Conservation (phyloP, 2,888 invertebrate genomes). For the Xanthia togata region DNA sequence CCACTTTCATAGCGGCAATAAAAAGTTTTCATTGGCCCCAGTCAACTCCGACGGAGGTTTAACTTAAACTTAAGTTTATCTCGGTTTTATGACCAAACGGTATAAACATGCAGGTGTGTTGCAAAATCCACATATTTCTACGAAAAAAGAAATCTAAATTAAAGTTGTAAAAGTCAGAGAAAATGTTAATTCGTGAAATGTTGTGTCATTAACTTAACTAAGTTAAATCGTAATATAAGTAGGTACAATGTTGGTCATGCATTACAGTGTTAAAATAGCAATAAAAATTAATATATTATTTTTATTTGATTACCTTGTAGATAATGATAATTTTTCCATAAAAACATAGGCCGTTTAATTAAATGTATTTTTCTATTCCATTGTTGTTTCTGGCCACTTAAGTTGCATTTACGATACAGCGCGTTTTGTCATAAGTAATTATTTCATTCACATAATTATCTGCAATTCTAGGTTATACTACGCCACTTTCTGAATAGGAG, state of each 20-base stretch:
- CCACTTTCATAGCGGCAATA: constrained; percentile 82
- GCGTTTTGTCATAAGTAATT: background rate
- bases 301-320: constrained; percentile 19
- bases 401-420: background rate
- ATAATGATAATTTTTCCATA: background rate
- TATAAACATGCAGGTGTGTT: constrained; percentile 69
- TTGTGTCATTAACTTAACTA: constrained; percentile 7
- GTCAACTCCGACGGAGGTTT: constrained; percentile 73
- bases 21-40: constrained; percentile 86
- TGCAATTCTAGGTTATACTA: constrained; percentile 6
- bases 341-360: constrained; percentile 8
- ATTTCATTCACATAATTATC: background rate
- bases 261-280: constrained; percentile 18
- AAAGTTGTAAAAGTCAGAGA: constrained; percentile 17
- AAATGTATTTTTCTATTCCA: background rate
- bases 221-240: constrained; percentile 8
- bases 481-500: background rate
- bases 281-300: constrained; percentile 5
- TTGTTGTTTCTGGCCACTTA: background rate
- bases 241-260: constrained; percentile 15
- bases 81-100: constrained; percentile 79
- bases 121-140: constrained; percentile 52
- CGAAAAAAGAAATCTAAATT: constrained; percentile 41
- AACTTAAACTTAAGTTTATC: constrained; percentile 82
- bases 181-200: constrained; percentile 25